Evolutionary conservation across 2,888 invertebrate species (phyloP), one percentile per base, ranked within the genome.

Genomic region (Drosophila multiciliata): DNA sequence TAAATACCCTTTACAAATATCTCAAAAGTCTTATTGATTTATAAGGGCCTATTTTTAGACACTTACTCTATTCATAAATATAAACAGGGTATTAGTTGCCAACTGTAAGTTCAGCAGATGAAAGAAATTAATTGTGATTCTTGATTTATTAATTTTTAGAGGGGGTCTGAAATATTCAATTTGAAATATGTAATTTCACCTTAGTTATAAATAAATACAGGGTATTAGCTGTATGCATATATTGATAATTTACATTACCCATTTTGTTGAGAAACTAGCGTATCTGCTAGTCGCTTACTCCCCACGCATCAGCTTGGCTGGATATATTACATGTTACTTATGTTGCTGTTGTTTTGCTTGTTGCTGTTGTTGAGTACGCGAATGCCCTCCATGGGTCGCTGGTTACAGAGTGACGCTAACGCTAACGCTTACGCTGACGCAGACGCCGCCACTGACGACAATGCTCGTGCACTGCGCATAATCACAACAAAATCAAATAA

Each of bases 351-450:
- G 45, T 45, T 45, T 45, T 45, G 20, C 20, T 45, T 82, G 74
- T 72, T 77, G 69, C 69, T 75, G 69, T 62, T 77, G 68, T 67
- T 78, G 80, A 68, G 81, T 80, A 75, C 70, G 75, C 82, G 42
- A 86, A 88, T 88, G 86, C 85, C 85, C 86, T 88, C 85, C 87
- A 84, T 74, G 86, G 90, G 86, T 86, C 88, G 86, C 89, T 90
- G 83, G 75, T 73, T 85, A 87, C 78, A 72, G 65, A 66, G 77
- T 75, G 54, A 45, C 66, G 63, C 35, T 42, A 42, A n/a, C 65
- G 68, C 53, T 42, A 42, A n/a, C 65, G 68, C 53, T 62, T 69
- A 36, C 68, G 54, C 20, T 42, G 73, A 35, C 72, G 60, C 29
- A 26, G 68, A 40, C 52, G 67, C 40, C 20, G 61, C 32, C 29